Base-by-base conservation (phyloP, 2,113 vertebrate genomes). In the Ictalurus punctatus region DNA sequence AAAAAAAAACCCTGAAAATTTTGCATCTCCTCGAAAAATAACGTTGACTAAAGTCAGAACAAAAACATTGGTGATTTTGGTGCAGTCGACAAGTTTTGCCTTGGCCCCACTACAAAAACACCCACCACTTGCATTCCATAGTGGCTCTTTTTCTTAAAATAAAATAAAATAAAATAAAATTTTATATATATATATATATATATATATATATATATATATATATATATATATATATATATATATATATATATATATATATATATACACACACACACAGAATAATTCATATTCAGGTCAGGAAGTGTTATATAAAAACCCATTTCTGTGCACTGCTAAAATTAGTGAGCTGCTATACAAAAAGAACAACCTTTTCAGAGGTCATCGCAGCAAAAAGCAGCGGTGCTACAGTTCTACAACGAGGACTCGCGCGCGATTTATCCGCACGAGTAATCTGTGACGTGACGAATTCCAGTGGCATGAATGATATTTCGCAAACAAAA, bases 281-380 rank as follows among this genome's bases (percentile, higher is more conserved):
- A 48, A 67, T 67, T 84, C 21, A 48, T 48, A 84, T 67, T 65
- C 61, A 30, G 83, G 61, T 84, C 83, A 84, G 37, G 40, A 52
- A 67, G 83, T 17, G 25, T 84, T 84, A 44, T n/a, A n/a, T 84
- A 84, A 84, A 84, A 67, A 3, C 61, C 61, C 40, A 67, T 67
- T 44, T 67, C 83, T 84, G 61, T 4, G 3, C 23, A 10, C 23
- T 67, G 61, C 61, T 84, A 84, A 84, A 84, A 84, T 84, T 67
- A 84, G 59, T 40, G 40, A 25, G 0, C 40, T 67, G 4, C 16
- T 8, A 65, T 83, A 83, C 82, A 67, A 52, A 83, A 84, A 84
- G 63, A 40, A 89, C 27, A 30, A 83, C 78, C 84, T 81, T 74
- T 74, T 56, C 25, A 5, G 34, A 83, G 81, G 54, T 61, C 81